Evolutionary conservation across 2,113 vertebrate species (phyloP), one percentile per base, ranked within the genome.

Genomic region (Paramormyrops kingsleyae): DNA sequence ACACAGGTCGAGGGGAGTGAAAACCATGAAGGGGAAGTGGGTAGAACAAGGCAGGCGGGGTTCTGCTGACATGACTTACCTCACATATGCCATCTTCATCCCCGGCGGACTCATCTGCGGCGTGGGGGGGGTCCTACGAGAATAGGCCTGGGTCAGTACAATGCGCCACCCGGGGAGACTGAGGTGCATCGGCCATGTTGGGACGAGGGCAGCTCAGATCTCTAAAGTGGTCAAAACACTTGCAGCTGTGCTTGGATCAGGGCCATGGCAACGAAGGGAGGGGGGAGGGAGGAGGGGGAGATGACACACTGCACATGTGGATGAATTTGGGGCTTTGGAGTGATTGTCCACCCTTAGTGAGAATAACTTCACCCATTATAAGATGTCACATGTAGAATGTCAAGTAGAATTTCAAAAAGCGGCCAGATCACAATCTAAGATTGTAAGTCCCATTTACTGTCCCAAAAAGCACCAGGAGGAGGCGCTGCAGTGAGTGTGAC

Each of bases 71-170:
- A 85, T 47, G 21, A 90, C 92, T 91, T 86, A 93, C 92, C 44
- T 90, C 90, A 90, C 90, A 93, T 12, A 90, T 49, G 47, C 84
- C 80, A 49, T 92, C 92, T 46, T 93, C 91, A 3, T 93, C 92
- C 77, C 90, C 92, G 17, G 89, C 83, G 0, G 92, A 92, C 77
- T 93, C 92, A 77, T 93, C 92, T 70, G 91, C 66, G 27, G 91
- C 91, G 15, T 91, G 91, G 85, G 90, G 91, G 1, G 90, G 88
- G 31, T 92, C 92, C 89, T 92, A 88, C 62, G 86, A 87, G n/a
- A 35, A 89, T 39, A 88, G n/a, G 21, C 31, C 52, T 35, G 90
- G 9, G 53, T 87, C 31, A 85, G 42, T 47, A 47, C 49, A 49
- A 13, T 56, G 47, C 70, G 66, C 39, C 77, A 84, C 31, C 31